phyloP scores from a whole-genome alignment of 1,140 invertebrate genomes.

The Centruroides vittatus region DNA sequence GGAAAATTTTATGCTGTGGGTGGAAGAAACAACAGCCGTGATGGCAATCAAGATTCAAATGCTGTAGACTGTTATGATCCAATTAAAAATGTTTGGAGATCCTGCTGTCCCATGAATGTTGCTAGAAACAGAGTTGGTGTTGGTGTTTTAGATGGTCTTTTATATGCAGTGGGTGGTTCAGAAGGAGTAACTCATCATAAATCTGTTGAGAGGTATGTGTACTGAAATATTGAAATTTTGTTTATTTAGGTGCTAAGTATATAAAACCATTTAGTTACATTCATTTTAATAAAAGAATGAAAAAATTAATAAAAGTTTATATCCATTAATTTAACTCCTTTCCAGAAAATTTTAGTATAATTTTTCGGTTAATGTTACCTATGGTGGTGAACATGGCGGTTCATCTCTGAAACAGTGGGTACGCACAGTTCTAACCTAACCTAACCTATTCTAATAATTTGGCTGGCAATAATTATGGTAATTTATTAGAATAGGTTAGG shows the following conservation, averaged over 20 bases:
- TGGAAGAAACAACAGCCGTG: conserved; percentile 71
- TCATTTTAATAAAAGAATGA: too few species aligned
- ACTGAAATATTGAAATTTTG: background rate
- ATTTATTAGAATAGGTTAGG: too few species aligned
- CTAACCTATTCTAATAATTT: too few species aligned
- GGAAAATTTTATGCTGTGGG: conserved; percentile 80
- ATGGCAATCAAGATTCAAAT: conserved; percentile 52
- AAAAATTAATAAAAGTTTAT: too few species aligned
- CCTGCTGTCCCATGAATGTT: conserved; percentile 95
- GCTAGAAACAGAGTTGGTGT: conserved; percentile 93
- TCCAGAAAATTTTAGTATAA: too few species aligned
- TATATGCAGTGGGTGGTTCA: conserved; percentile 82
- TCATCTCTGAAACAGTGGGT: too few species aligned
- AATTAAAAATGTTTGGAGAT: conserved; percentile 91
- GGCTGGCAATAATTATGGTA: too few species aligned
- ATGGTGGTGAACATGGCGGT: too few species aligned
- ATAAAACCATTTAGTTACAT: too few species aligned
- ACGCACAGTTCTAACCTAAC: too few species aligned
- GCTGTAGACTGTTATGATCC: conserved; percentile 94
- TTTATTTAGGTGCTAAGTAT: background rate
- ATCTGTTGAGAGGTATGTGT: conserved; percentile 63
- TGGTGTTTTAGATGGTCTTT: conserved; percentile 83
- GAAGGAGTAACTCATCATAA: conserved; percentile 64
- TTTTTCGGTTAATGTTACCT: too few species aligned
- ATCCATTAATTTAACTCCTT: too few species aligned